Base-by-base conservation (phyloP, 2,113 vertebrate genomes). In the Pangasianodon gigas region DNA sequence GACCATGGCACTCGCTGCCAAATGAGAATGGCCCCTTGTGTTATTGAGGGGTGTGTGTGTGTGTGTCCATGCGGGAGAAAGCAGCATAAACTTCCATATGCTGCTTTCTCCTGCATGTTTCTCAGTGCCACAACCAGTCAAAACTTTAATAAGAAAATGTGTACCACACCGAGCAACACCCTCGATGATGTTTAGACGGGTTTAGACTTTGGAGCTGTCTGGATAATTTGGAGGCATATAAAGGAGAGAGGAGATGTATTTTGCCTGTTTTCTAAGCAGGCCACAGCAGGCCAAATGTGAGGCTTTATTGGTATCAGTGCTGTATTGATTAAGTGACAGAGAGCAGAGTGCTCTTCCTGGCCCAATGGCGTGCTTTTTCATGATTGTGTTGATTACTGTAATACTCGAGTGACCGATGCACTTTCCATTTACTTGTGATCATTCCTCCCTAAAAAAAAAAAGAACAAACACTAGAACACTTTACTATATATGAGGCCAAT, bases 181-280 rank as follows among this genome's bases (percentile, higher is more conserved):
- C 74, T 80, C 69, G n/a, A 7, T 83, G 83, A 91, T 71, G 60
- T 91, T 91, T 62, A 67, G 54, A 89, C 56, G 62, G 88, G 75
- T 90, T 87, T 91, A 29, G 52, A 85, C 82, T 88, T 89, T 88
- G 81, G 48, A 88, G 85, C 87, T 88, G 87, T 91, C 32, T 90
- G 41, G 48, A 90, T 90, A 87, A 93, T 90, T 91, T 89, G 90
- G 86, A 91, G 88, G 67, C 92, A 90, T 91, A 92, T 90, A 91
- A 84, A 90, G 89, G 44, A 79, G 69, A 75, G 54, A 85, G 83
- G n/a, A 89, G 65, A 85, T 60, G 80, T 90, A 71, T 87, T 88
- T 71, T 87, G 83, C 75, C 58, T 88, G 89, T 85, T 91, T 89
- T 86, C 62, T 37, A 71, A 89, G 65, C 26, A 77, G 74, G 6